phyloP scores from a whole-genome alignment of 2,113 vertebrate genomes.

The Onychostruthus taczanowskii region DNA sequence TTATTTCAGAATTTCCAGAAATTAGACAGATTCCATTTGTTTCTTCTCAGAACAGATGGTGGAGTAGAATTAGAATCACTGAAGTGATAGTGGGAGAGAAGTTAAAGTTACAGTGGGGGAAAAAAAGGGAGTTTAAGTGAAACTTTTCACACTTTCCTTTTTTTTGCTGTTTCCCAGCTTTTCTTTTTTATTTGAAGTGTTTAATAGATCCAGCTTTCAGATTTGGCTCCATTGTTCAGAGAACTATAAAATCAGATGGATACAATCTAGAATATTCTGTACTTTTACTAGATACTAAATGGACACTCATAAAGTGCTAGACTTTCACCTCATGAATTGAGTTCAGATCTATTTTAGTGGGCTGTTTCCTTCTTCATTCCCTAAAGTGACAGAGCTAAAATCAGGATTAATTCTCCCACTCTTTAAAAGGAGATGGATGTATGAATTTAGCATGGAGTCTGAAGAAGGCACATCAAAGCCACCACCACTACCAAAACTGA shows the following conservation, averaged over 20 bases:
- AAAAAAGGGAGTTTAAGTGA: background rate
- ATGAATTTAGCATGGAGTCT: constrained; percentile 22
- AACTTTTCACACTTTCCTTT: constrained; percentile 33
- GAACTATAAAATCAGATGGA: background rate
- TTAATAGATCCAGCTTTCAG: constrained; percentile 32
- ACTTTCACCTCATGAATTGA: background rate
- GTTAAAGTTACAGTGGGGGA: background rate
- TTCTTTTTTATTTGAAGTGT: constrained; percentile 34
- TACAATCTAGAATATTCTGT: constrained; percentile 21
- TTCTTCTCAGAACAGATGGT: constrained; percentile 49
- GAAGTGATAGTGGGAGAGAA: constrained; percentile 27
- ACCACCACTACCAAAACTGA: background rate
- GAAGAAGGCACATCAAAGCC: background rate
- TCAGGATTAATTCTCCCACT: constrained; percentile 39
- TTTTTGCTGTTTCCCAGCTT: constrained; percentile 39
- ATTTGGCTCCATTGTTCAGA: background rate
- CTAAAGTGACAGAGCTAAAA: background rate
- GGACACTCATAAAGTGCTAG: background rate
- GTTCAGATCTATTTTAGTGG: constrained; percentile 34
- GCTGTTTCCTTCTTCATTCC: background rate
- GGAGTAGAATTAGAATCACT: constrained; percentile 50
- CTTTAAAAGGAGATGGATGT: background rate
- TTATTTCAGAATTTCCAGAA: constrained; percentile 51
- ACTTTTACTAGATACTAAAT: constrained; percentile 18
- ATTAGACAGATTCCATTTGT: constrained; percentile 19